phyloP scores from a whole-genome alignment of 1,140 invertebrate species.

The Apocrypta bakeri region DNA sequence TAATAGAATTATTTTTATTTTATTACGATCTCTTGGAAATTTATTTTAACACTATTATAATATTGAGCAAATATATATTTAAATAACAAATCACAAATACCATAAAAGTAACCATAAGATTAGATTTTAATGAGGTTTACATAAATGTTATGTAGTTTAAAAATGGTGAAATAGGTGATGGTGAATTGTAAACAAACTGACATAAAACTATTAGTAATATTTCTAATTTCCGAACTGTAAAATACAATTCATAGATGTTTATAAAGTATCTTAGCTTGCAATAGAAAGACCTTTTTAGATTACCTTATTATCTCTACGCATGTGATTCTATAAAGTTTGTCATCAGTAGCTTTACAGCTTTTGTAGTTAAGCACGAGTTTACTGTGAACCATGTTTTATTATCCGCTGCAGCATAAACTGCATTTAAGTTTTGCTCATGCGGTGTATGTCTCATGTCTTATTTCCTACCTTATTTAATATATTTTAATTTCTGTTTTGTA shows the following conservation, averaged over 20 bases:
- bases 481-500: conserved; percentile 59
- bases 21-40: background rate
- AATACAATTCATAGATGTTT: conserved; percentile 47
- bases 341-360: conserved; percentile 74
- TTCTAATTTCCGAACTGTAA: conserved; percentile 40
- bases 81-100: conserved; percentile 7
- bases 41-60: background rate
- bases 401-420: conserved; percentile 67
- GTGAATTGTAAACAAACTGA: conserved; percentile 23
- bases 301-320: conserved; percentile 70
- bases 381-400: conserved; percentile 67
- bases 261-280: conserved; percentile 55
- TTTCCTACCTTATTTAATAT: conserved; percentile 66
- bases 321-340: conserved; percentile 72
- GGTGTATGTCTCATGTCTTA: conserved; percentile 74
- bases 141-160: conserved; percentile 17
- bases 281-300: conserved; percentile 62
- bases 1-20: conserved; percentile 8
- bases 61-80: background rate
- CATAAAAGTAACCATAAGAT: conserved; percentile 13
- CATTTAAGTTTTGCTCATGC: conserved; percentile 72
- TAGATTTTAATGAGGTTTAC: conserved; percentile 28
- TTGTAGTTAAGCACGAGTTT: conserved; percentile 73
- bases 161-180: conserved; percentile 28
- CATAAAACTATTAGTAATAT: conserved; percentile 34